Conservation (phyloP, 2,888 invertebrate species). For the Macaria notata region DNA sequence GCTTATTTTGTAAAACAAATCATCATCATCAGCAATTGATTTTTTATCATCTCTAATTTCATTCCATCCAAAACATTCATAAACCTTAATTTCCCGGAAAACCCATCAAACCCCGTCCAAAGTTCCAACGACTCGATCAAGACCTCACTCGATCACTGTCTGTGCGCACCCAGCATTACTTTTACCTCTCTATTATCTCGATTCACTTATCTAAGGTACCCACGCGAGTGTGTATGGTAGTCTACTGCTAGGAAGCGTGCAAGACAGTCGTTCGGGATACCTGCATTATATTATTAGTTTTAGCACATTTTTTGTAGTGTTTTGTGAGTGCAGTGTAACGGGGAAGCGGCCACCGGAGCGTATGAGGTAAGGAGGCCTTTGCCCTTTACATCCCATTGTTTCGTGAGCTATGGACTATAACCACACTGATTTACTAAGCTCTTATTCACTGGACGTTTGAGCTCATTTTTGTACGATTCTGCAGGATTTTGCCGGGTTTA, state of each 20-base stretch:
- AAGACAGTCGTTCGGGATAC: conserved; percentile 54
- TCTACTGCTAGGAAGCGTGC: conserved; percentile 55
- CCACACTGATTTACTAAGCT: conserved; percentile 25
- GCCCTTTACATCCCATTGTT: conserved; percentile 28
- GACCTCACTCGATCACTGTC: conserved; percentile 38
- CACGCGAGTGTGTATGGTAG: conserved; percentile 51
- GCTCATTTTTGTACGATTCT: conserved; percentile 25
- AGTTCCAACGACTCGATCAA: too few species aligned
- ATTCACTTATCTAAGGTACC: conserved; percentile 67
- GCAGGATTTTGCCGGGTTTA: conserved; percentile 8
- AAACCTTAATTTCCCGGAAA: not conserved
- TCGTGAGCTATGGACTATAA: conserved; percentile 32
- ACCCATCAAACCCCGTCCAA: not conserved
- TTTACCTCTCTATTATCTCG: conserved; percentile 73
- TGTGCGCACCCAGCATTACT: conserved; percentile 49
- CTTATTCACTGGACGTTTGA: conserved; percentile 24
- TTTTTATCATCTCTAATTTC: too few species aligned
- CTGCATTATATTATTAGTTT: not conserved
- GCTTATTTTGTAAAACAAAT: too few species aligned
- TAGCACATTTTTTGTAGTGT: conserved; percentile 30
- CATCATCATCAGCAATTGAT: too few species aligned
- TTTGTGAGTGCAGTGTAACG: conserved; percentile 46
- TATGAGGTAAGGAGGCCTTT: conserved; percentile 27
- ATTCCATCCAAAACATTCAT: too few species aligned
- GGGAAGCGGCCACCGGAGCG: conserved; percentile 35